Evolutionary conservation across 53 echinoderm and acorn worm genomes (phyloP).

Genomic region (Holothuria leucospilota): DNA sequence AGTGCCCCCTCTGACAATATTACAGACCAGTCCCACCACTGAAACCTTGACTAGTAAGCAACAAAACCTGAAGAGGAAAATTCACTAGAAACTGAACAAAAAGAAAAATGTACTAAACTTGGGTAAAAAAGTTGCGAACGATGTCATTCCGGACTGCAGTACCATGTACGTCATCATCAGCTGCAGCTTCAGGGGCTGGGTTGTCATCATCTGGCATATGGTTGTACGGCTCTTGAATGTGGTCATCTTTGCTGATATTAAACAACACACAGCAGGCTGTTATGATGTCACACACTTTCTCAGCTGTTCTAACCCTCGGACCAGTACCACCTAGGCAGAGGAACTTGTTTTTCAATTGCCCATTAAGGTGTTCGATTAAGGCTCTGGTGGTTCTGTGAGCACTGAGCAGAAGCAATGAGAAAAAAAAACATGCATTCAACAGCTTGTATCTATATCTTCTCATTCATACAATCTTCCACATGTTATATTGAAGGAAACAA

Average conservation of each 20-base stretch:
- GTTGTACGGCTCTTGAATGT: constrained; percentile 55
- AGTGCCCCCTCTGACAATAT: too few relatives aligned
- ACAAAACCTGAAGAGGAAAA: too few relatives aligned
- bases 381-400: too few relatives aligned
- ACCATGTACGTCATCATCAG: constrained; percentile 22
- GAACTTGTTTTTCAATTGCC: constrained; percentile 48
- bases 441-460: too few relatives aligned
- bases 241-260: constrained; percentile 63
- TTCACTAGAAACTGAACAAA: too few relatives aligned
- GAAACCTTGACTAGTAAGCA: too few relatives aligned
- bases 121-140: constrained; percentile 15
- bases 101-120: background rate
- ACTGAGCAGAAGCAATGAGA: too few relatives aligned
- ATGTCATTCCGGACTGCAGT: constrained; percentile 35
- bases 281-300: constrained; percentile 41
- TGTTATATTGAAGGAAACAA: too few relatives aligned
- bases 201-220: constrained; percentile 43
- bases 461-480: constrained; percentile 12
- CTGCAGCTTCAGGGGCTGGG: constrained; percentile 17
- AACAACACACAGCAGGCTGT: constrained; percentile 60
- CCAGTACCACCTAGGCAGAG: constrained; percentile 52
- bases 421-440: too few relatives aligned
- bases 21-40: too few relatives aligned
- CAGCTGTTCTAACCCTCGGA: constrained; percentile 44
- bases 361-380: too few relatives aligned